These are phyloP conservation scores for Argyra leucocephala DNA, from an alignment of 2,888 invertebrate genomes.

Conservation along the genomic window DNA sequence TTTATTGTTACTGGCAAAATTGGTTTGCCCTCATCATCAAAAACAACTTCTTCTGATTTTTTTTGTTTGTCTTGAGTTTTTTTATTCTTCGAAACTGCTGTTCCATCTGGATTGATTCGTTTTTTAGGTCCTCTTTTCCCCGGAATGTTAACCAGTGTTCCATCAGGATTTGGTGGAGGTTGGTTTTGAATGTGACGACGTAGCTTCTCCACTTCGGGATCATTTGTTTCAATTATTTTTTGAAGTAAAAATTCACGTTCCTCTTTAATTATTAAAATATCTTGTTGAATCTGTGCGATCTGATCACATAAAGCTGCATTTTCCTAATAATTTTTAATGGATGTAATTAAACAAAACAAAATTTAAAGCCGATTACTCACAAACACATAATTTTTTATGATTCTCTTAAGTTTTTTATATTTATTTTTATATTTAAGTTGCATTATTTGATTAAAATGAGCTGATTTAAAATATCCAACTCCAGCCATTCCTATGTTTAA, in stretches of 20 bases:
- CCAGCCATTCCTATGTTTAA: constrained; percentile 34
- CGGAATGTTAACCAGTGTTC: constrained; percentile 22
- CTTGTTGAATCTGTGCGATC: constrained; percentile 73
- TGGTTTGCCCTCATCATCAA: constrained; percentile 50
- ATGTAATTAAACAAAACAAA: neutral
- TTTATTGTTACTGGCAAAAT: constrained; percentile 65
- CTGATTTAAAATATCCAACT: constrained; percentile 15
- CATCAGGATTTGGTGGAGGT: neutral
- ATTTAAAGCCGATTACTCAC: constrained; percentile 48
- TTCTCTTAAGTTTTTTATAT: constrained; percentile 52
- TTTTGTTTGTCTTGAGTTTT: constrained; percentile 12
- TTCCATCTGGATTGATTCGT: constrained; percentile 26
- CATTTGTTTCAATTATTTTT: constrained; percentile 59
- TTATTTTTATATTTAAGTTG: constrained; percentile 51
- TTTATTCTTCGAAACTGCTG: constrained; percentile 15
- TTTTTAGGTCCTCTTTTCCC: constrained; percentile 34
- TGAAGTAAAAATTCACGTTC: constrained; percentile 71
- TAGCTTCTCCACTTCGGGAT: constrained; percentile 30
- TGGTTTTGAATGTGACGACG: constrained; percentile 15
- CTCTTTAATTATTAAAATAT: constrained; percentile 67
- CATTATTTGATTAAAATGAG: constrained; percentile 18
- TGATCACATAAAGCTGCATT: constrained; percentile 82
- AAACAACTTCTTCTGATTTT: constrained; percentile 31
- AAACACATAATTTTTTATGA: constrained; percentile 56
- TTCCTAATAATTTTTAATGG: constrained; percentile 50